phyloP scores from a whole-genome alignment of 2,888 invertebrate genomes.

The Diarsia mendica region DNA sequence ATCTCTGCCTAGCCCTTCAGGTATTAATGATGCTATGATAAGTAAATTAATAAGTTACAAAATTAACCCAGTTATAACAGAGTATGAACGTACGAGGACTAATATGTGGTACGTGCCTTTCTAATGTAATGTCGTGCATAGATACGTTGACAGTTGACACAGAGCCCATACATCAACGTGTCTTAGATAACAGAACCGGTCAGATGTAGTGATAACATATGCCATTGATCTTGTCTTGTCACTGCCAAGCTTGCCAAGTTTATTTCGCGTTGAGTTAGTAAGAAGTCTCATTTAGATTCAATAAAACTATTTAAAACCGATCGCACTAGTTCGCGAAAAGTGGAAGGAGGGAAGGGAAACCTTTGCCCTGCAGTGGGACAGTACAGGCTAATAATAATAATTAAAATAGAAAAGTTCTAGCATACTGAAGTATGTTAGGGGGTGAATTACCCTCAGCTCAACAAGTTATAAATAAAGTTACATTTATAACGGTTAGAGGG shows the following conservation, averaged over 20 bases:
- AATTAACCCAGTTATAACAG: background rate
- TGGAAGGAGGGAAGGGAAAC: no score
- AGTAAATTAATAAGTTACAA: background rate
- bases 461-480: no score
- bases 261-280: background rate
- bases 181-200: background rate
- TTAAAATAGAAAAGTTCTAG: background rate
- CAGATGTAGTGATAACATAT: constrained; percentile 11
- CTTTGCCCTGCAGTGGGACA: no score
- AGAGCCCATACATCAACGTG: constrained; percentile 8
- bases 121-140: constrained; percentile 6
- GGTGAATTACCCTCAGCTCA: no score
- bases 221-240: constrained; percentile 26
- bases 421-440: background rate
- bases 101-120: constrained; percentile 7
- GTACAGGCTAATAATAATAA: no score
- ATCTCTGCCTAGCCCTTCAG: background rate
- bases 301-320: background rate
- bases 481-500: background rate
- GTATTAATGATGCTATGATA: no score
- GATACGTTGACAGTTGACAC: background rate
- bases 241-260: background rate
- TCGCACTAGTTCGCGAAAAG: no score
- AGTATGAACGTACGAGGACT: background rate
- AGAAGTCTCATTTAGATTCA: background rate